These are phyloP conservation scores for Eupithecia pulchellata DNA, from an alignment of 2,888 invertebrate species.

Conservation along the genomic window DNA sequence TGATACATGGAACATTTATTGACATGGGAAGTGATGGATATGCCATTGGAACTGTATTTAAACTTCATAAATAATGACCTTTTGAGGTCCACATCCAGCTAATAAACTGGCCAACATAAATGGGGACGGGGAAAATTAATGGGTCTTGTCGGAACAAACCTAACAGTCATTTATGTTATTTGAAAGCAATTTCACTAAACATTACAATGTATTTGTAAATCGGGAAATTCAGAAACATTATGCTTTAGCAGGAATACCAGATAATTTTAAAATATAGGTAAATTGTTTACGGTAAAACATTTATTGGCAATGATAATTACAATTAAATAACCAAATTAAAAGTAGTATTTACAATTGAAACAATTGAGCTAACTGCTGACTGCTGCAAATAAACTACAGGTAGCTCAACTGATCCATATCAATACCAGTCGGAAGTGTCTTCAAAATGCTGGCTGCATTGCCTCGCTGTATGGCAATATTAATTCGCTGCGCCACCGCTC, in stretches of 20 bases:
- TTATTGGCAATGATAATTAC: too few species aligned
- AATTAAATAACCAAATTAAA: too few species aligned
- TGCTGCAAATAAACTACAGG: too few species aligned
- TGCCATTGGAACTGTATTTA: slow-evolving; percentile 60
- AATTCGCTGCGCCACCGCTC: too few species aligned
- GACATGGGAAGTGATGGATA: slow-evolving; percentile 77
- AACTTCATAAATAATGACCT: slow-evolving; percentile 61
- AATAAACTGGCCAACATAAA: slow-evolving; percentile 52
- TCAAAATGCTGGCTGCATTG: too few species aligned
- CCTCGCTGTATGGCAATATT: too few species aligned
- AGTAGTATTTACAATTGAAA: too few species aligned
- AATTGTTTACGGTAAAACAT: too few species aligned
- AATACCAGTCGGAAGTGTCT: too few species aligned
- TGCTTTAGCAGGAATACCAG: neutral
- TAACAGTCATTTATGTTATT: slow-evolving; percentile 40
- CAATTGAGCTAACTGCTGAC: too few species aligned
- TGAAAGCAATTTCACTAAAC: slow-evolving; percentile 18
- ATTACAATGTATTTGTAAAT: neutral
- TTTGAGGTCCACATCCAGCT: slow-evolving; percentile 40
- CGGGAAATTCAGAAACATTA: neutral
- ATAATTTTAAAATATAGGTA: neutral
- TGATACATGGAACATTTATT: slow-evolving; percentile 61
- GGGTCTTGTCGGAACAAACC: slow-evolving; percentile 6
- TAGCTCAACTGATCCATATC: too few species aligned
- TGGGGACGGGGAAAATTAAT: slow-evolving; percentile 4